phyloP scores from a whole-genome alignment of 2,113 vertebrate species.

The Perccottus glenii region DNA sequence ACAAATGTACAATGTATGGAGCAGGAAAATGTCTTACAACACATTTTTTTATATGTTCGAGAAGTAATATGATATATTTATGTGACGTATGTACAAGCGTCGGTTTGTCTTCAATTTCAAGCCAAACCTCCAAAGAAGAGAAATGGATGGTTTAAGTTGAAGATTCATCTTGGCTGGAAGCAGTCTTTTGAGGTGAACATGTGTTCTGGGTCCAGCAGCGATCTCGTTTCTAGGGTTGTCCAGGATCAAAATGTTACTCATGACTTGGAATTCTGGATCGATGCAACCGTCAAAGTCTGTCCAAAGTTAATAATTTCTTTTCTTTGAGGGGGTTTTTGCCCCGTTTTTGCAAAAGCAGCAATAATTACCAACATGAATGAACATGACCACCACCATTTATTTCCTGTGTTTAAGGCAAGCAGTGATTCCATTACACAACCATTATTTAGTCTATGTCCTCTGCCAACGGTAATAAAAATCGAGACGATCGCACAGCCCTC shows the following conservation, averaged over 20 bases:
- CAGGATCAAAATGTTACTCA: constrained; percentile 42
- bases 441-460: constrained; percentile 64
- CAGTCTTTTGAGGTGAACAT: constrained; percentile 12
- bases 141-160: constrained; percentile 23
- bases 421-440: constrained; percentile 64
- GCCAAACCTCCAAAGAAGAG: constrained; percentile 13
- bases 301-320: constrained; percentile 68
- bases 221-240: constrained; percentile 37
- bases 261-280: constrained; percentile 34
- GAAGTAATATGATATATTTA: constrained; percentile 21
- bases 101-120: constrained; percentile 20
- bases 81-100: constrained; percentile 11
- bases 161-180: constrained; percentile 42
- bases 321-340: constrained; percentile 46
- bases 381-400: constrained; percentile 62
- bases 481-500: constrained; percentile 56
- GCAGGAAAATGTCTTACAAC: constrained; percentile 32
- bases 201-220: constrained; percentile 12
- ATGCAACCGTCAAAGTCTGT: constrained; percentile 31
- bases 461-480: constrained; percentile 67
- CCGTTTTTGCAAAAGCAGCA: constrained; percentile 23
- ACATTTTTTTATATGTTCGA: constrained; percentile 26
- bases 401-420: constrained; percentile 52
- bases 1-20: constrained; percentile 23
- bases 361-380: constrained; percentile 69